Base-by-base conservation (phyloP, 2,888 invertebrate species). In the Morinoia aosen region DNA sequence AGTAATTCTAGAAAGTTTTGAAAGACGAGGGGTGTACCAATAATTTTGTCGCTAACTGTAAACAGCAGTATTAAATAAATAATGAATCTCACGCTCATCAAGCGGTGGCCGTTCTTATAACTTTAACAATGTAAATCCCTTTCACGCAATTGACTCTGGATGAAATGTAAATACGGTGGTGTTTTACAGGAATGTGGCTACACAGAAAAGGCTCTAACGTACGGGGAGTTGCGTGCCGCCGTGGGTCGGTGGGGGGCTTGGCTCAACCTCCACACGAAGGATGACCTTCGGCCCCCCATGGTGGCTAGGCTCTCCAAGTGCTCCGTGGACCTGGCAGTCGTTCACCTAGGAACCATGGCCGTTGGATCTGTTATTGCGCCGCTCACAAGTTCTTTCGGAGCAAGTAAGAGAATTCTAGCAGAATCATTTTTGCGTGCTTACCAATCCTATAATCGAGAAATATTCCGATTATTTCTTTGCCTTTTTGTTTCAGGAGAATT, bases 241-340 rank as follows among this genome's bases (percentile, higher is more conserved):
- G 58, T 93, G n/a, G 93, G 93, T 0, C 11, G 57, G 57, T 93
- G 93, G 93, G 93, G 93, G 11, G 93, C 93, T 33, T 93, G 93
- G 93, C 57, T 57, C 57, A 93, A 57, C 4, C 57, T 8, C 93
- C 57, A n/a, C 33, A 93, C 5, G 93, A 25, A 33, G 93, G 93
- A 93, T 11, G 19, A 5, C 8, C 25, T 0, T 48, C 57, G 16
- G 12, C 57, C 56, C 56, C 57, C 25, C 58, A 33, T 57, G 57
- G 93, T 93, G 93, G 93, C 57, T 10, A 93, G 48, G 40, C 12
- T 93, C 57, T 56, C 57, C 57, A 56, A 56, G n/a, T n/a, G 57
- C n/a, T 33, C 57, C 93, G 57, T 93, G 57, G 93, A 93, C 5
- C 48, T 93, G 93, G 93, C 93, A 11, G 93, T 93, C 57, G 93